Evolutionary conservation across 2,113 vertebrate genomes (phyloP).

Genomic region (Pelvicachromis taeniatus): DNA sequence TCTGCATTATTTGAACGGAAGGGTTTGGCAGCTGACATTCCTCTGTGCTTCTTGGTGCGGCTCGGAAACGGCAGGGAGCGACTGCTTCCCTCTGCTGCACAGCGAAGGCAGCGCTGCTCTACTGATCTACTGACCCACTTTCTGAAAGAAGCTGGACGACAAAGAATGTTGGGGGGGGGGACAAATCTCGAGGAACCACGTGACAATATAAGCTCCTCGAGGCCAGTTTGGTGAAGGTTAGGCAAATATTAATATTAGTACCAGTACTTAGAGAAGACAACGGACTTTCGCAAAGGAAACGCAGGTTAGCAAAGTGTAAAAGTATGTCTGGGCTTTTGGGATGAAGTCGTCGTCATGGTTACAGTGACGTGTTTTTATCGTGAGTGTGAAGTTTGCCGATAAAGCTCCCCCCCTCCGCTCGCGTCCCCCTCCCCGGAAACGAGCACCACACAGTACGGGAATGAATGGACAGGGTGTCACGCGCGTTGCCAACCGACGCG

Average conservation of each 20-base stretch:
- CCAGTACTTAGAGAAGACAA: background rate
- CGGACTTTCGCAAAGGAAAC: background rate
- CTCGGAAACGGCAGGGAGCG: background rate
- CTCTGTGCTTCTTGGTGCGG: background rate
- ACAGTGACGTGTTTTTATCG: background rate
- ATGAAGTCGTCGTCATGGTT: background rate
- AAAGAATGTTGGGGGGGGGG: background rate
- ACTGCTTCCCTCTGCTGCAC: constrained; percentile 32
- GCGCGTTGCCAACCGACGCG: background rate
- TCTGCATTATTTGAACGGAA: background rate
- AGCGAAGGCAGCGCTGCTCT: constrained; percentile 25
- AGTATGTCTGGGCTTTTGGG: background rate
- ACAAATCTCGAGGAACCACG: background rate
- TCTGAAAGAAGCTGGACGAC: background rate
- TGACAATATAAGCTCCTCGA: constrained; percentile 1
- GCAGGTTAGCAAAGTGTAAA: background rate
- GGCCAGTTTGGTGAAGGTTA: background rate
- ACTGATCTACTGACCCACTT: constrained; percentile 71
- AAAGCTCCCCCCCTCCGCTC: background rate
- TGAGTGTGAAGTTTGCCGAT: background rate
- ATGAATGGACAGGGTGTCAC: constrained; percentile 14
- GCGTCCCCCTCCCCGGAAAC: background rate
- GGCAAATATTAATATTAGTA: background rate
- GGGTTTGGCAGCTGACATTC: background rate
- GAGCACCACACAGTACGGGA: background rate